Evolutionary conservation across 1,140 invertebrate genomes (phyloP), one percentile per base, ranked within the genome.

Genomic region (Panulirus ornatus): DNA sequence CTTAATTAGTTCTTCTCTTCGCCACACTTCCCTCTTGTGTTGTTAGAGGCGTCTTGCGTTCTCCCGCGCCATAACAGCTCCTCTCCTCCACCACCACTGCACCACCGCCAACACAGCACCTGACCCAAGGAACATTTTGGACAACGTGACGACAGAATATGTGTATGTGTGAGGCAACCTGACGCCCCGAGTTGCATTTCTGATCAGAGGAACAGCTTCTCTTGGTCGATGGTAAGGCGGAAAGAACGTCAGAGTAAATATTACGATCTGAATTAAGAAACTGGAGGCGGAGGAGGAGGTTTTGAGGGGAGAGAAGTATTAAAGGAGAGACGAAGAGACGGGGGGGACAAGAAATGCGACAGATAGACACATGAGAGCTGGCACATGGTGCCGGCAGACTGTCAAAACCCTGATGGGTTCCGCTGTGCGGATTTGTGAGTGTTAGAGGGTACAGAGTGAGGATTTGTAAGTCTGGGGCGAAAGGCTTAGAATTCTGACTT

Each of bases 361-460:
- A 1, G 58, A 54, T 0, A 54, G 44, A 51, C 22, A 19, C 14
- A 16, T 44, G 0, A n/a, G 44, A 79, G 44, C 5, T 51, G 44
- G 76, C 22, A 79, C 73, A 42, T 79, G 42, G n/a, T 79, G 76
- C 76, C 30, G 76, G 76, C 44, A 54, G 2, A 51, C 34, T 79
- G 76, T 79, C 44, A 51, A 42, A 47, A 42, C 9, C n/a, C n/a
- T 79, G 76, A 79, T 79, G 76, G 76, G 76, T 79, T n/a, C n/a
- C 51, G 27, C 38, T 34, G 42, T 16, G 19, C 38, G 76, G 76
- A 79, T 79, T 79, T 79, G 76, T 79, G 76, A 79, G 76, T 16
- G 44, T 22, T 54, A 19, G 51, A 16, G 51, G 51, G 19, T 2
- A 22, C 9, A 19, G 51, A 14, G 51, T 8, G 22, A 22, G 51